Conservation (phyloP, 1,140 invertebrate genomes). For the Ectropis grisescens region DNA sequence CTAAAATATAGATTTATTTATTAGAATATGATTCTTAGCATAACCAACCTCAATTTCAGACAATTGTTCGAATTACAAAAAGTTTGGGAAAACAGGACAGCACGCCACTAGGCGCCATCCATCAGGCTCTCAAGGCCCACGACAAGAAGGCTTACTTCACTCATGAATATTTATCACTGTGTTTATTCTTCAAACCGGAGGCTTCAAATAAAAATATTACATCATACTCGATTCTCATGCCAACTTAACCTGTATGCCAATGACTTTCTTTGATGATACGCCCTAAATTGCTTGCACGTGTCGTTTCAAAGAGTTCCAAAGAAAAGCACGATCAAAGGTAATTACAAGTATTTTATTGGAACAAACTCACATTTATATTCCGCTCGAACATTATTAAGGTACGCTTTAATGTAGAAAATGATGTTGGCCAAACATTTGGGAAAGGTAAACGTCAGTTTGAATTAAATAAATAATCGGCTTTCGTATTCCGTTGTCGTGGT, state of each 20-base stretch:
- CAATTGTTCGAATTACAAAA: constrained; percentile 27
- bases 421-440: too few species aligned
- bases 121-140: constrained; percentile 57
- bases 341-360: background rate
- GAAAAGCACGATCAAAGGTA: constrained; percentile 5
- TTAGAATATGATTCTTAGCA: too few species aligned
- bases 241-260: constrained; percentile 2
- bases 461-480: too few species aligned
- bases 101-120: constrained; percentile 39
- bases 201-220: constrained; percentile 29
- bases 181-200: constrained; percentile 41
- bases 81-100: constrained; percentile 16
- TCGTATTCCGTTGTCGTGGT: too few species aligned
- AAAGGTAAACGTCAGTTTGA: too few species aligned
- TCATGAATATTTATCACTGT: constrained; percentile 61
- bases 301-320: constrained; percentile 3
- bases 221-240: constrained; percentile 17
- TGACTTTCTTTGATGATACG: constrained; percentile 12
- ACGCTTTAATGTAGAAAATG: too few species aligned
- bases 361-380: too few species aligned
- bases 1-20: too few species aligned
- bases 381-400: too few species aligned
- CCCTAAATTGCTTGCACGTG: constrained; percentile 5
- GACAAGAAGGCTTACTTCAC: constrained; percentile 57
- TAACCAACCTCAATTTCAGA: too few species aligned